A percentile compares a stretch with the other conserved stretches of the same genome.
phyloP scores from a whole-genome alignment of 1,140 invertebrate species.

The Drosophila nigromelanica region DNA sequence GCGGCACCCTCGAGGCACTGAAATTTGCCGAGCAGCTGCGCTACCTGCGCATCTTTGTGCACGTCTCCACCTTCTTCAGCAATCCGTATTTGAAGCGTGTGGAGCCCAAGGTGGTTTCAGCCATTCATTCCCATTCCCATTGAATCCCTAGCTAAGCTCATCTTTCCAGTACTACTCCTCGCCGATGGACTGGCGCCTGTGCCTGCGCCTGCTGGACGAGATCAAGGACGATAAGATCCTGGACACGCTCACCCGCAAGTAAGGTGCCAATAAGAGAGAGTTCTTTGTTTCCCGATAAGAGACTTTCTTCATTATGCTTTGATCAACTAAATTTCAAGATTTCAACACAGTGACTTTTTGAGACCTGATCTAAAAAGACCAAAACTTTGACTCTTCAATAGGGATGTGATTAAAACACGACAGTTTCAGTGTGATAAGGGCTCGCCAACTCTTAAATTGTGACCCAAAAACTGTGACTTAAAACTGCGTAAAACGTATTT shows the following conservation, averaged over 20 bases:
- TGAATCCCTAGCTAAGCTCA: neutral
- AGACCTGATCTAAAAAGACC: neutral
- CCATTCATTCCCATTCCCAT: neutral
- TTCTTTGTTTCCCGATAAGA: neutral
- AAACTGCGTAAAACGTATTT: neutral
- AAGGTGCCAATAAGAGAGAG: neutral
- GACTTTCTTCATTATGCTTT: too few species aligned
- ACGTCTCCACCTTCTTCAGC: slow-evolving; percentile 89
- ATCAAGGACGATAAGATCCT: slow-evolving; percentile 51
- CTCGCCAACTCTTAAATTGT: neutral
- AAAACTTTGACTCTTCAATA: neutral
- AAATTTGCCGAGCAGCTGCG: slow-evolving; percentile 87
- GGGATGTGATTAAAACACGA: neutral
- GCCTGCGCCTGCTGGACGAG: slow-evolving; percentile 61
- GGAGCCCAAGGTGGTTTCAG: slow-evolving; percentile 88
- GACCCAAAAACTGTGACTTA: neutral
- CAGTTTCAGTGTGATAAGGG: too few species aligned
- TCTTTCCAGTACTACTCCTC: slow-evolving; percentile 60
- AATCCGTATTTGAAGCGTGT: slow-evolving; percentile 89
- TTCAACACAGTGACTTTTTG: too few species aligned
- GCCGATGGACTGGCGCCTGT: slow-evolving; percentile 76
- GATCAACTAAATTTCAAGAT: too few species aligned
- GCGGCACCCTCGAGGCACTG: slow-evolving; percentile 87
- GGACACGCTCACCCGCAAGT: slow-evolving; percentile 70
- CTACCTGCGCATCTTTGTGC: slow-evolving; percentile 89